Base-by-base conservation (phyloP, 2,888 invertebrate species). In the Amphipoea lucens region DNA sequence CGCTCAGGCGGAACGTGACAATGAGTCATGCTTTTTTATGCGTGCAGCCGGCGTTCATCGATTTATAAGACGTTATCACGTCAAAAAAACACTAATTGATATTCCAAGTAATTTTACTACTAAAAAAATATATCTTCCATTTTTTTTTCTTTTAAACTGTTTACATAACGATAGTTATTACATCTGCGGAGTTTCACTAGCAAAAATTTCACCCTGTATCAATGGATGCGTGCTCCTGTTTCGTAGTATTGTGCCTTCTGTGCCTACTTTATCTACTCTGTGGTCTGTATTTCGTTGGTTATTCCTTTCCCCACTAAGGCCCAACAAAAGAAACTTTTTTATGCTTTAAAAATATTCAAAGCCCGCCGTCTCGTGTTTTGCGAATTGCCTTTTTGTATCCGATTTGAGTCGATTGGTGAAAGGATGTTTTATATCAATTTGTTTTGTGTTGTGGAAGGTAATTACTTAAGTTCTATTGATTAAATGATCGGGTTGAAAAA, bases 321-420 rank as follows among this genome's bases (percentile, higher is more conserved):
- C 68, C 69, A 68, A 82, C 82, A 76, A 84, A 85, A 82, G 54
- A 73, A 87, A 85, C 69, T 80, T 87, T 79, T 80, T 82, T 66
- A 80, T 73, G 70, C 65, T 80, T 75, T 71, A 71, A 79, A 82
- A 79, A 73, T 78, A 84, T 79, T 67, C 62, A 79, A 82, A 76
- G 83, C 48, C 83, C 62, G 80, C 60, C 73, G 85, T 83, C 80
- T 80, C 48, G 65, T 77, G 78, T 85, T 78, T 62, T 62, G 66
- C 76, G 79, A 74, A 79, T 71, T 60, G 76, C 76, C 76, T 80
- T 83, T 84, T 85, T 85, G 83, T 85, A 79, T 74, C 48, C 67
- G 74, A 77, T 78, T 75, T 76, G 54, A 83, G 63, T 76, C 74
- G 63, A 83, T 83, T 80, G 83, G 60, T 76, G 63, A 70, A 86